Evolutionary conservation across 2,797 vertebrate species (phyloP).

Genomic region (Bovichtus diacanthus): DNA sequence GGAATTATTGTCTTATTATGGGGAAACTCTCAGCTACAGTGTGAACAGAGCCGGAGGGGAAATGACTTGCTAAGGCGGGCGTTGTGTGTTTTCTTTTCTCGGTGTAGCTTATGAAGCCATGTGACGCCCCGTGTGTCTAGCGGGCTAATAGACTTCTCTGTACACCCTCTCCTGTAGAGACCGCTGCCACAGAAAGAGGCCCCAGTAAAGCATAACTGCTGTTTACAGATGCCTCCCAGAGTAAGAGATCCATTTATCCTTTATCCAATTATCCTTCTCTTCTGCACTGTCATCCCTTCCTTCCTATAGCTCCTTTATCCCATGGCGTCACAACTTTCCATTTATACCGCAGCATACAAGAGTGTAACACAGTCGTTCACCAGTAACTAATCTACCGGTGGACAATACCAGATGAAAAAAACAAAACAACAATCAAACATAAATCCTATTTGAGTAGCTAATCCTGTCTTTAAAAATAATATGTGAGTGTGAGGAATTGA

Average conservation of each 20-base stretch:
- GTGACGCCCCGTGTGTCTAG: conserved; percentile 47
- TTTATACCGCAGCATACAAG: conserved; percentile 1
- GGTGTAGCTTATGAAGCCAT: conserved; percentile 43
- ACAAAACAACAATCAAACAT: background rate
- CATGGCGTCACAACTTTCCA: conserved; percentile 33
- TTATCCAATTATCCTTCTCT: conserved; percentile 81
- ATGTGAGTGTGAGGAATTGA: background rate
- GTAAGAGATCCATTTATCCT: conserved; percentile 85
- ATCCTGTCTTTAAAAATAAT: background rate
- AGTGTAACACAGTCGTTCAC: background rate
- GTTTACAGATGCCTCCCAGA: conserved; percentile 87
- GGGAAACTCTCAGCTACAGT: conserved; percentile 3
- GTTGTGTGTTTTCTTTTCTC: conserved; percentile 22
- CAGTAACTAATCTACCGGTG: background rate
- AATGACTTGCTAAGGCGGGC: conserved; percentile 30
- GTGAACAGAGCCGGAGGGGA: conserved; percentile 26
- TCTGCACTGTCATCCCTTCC: conserved; percentile 77
- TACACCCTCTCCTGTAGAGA: conserved; percentile 87
- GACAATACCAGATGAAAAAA: background rate
- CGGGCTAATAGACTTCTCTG: conserved; percentile 86
- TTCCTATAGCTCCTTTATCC: conserved; percentile 42
- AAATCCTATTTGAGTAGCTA: background rate
- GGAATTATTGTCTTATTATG: background rate
- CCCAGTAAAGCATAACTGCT: conserved; percentile 87
- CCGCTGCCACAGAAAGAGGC: conserved; percentile 85